phyloP scores from a whole-genome alignment of 2,797 vertebrate genomes.

The Glyptemys insculpta region DNA sequence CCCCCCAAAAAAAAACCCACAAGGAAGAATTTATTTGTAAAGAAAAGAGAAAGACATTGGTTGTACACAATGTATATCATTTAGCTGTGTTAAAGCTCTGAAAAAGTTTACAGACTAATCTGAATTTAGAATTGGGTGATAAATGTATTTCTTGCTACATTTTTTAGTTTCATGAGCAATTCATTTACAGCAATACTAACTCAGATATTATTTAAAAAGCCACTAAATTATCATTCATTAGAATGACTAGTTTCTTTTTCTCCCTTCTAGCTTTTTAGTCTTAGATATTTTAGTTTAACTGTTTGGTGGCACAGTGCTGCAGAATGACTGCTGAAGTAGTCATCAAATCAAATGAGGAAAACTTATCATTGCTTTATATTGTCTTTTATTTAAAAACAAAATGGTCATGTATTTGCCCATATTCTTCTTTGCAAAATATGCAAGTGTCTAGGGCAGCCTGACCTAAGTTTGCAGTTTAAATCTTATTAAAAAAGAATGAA shows the following conservation, averaged over 20 bases:
- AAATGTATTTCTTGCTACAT: conserved; percentile 6
- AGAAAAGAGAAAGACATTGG: not conserved
- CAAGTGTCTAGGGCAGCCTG: not conserved
- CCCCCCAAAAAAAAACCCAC: not conserved
- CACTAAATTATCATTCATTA: not conserved
- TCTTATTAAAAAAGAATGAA: not conserved
- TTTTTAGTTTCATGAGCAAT: not conserved
- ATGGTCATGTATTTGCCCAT: not conserved
- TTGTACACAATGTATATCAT: not conserved
- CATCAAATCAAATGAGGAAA: not conserved
- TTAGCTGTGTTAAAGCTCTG: not conserved
- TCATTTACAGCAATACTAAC: not conserved
- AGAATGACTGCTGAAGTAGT: not conserved
- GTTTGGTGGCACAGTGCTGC: not conserved
- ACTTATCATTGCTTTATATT: not conserved
- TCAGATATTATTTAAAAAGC: not conserved
- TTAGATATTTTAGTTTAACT: not conserved
- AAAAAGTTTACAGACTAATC: not conserved
- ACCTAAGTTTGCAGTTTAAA: not conserved
- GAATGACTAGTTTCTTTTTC: not conserved
- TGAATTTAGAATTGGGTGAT: not conserved
- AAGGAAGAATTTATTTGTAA: not conserved
- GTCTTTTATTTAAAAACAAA: conserved; percentile 3
- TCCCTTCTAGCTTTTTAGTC: not conserved
- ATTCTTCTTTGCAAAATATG: not conserved